Percentiles rank a stretch among this genome's conserved stretches.
Conservation (phyloP, 2,113 vertebrate species). For the Boulengerochromis microlepis region DNA sequence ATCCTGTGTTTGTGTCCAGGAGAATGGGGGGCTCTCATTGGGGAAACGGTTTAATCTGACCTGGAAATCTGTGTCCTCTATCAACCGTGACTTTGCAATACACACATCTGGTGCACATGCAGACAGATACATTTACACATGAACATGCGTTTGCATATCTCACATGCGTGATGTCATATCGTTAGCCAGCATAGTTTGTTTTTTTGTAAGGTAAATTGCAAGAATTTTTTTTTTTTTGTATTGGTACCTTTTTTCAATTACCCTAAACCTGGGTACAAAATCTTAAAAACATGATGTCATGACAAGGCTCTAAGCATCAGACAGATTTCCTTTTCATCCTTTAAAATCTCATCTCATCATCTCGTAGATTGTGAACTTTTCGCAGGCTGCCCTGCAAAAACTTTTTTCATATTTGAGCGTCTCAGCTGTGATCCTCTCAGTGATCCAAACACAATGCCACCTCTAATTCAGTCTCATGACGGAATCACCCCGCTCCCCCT, state of each 20-base stretch:
- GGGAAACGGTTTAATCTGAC: slow-evolving; percentile 76
- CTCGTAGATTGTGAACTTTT: not conserved
- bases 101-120: slow-evolving; percentile 1
- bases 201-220: not conserved
- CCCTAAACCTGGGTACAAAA: not conserved
- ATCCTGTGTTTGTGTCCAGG: slow-evolving; percentile 97
- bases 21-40: slow-evolving; percentile 83
- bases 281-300: not conserved
- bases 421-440: slow-evolving; percentile 40
- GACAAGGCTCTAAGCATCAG: not conserved
- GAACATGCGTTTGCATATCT: not conserved
- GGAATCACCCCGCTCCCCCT: slow-evolving; percentile 23
- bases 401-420: slow-evolving; percentile 15
- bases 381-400: not conserved
- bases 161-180: not conserved
- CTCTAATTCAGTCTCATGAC: slow-evolving; percentile 60
- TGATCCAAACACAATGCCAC: slow-evolving; percentile 55
- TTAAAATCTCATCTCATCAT: not conserved
- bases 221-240: not conserved
- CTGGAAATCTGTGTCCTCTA: slow-evolving; percentile 74
- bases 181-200: not conserved
- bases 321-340: not conserved
- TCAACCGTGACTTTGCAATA: slow-evolving; percentile 65
- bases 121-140: slow-evolving; percentile 27
- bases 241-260: not conserved